Percentiles rank a stretch among this genome's conserved stretches.
These are phyloP conservation scores for Melanerpes formicivorus DNA, from an alignment of 2,113 vertebrate species.

Conservation along the genomic window DNA sequence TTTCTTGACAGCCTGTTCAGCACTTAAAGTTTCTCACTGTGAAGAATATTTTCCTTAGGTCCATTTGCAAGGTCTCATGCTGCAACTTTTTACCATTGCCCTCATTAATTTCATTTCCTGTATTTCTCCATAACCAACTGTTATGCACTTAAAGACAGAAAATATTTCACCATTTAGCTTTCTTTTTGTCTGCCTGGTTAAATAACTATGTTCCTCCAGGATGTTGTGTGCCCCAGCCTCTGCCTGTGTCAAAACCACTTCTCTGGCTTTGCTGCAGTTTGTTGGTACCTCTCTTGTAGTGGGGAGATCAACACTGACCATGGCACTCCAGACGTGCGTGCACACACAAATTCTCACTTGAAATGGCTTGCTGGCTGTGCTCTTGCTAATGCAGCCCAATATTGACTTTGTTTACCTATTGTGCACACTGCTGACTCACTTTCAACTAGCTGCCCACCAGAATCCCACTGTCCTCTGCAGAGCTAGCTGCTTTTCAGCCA, in stretches of 20 bases:
- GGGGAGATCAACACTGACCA: fast-evolving
- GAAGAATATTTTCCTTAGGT: not conserved
- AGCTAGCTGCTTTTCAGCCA: not conserved
- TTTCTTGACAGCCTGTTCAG: not conserved
- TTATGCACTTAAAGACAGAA: not conserved
- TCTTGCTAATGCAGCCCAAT: not conserved
- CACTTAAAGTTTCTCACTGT: not conserved
- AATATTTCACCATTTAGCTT: not conserved
- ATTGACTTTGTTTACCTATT: not conserved
- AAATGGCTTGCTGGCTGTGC: fast-evolving
- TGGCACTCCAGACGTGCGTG: not conserved
- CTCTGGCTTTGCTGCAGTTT: not conserved
- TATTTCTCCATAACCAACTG: not conserved
- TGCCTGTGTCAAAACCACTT: not conserved
- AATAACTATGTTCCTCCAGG: not conserved
- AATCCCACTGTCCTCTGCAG: not conserved
- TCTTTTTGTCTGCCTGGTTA: not conserved
- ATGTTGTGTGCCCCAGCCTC: not conserved
- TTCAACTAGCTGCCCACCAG: not conserved
- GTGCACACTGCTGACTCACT: not conserved
- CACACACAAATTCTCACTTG: not conserved
- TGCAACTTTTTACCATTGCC: not conserved
- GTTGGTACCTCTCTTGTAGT: not conserved
- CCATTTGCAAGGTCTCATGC: not conserved
- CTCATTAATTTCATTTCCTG: not conserved